phyloP scores from a whole-genome alignment of 2,888 invertebrate species.

The Noctua comes region DNA sequence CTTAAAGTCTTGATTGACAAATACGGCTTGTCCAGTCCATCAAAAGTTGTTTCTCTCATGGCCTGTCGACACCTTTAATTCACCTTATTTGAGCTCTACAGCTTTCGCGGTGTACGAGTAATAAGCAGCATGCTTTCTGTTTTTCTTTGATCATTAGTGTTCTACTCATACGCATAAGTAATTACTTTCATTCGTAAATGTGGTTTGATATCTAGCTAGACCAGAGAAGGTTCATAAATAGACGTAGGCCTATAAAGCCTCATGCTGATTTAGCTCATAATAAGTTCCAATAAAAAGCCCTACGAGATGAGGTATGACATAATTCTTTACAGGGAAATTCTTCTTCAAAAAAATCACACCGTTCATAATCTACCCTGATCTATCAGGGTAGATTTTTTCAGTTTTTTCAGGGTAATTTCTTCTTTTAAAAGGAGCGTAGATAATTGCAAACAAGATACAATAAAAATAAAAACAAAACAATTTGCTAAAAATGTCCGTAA shows the following conservation, averaged over 20 bases:
- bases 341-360: background rate
- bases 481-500: background rate
- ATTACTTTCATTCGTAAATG: constrained; percentile 34
- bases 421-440: background rate
- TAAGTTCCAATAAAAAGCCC: background rate
- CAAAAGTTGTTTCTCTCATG: constrained; percentile 34
- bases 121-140: constrained; percentile 29
- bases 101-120: constrained; percentile 47
- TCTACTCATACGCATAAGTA: constrained; percentile 19
- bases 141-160: constrained; percentile 28
- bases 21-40: background rate
- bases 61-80: constrained; percentile 31
- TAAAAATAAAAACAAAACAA: background rate
- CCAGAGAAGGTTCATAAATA: background rate
- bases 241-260: background rate
- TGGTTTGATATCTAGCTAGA: constrained; percentile 8
- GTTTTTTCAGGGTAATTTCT: background rate
- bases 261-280: too few species aligned
- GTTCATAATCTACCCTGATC: too few species aligned
- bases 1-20: background rate
- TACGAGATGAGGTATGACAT: background rate
- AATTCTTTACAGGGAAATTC: background rate
- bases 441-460: background rate
- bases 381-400: background rate
- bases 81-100: constrained; percentile 41